These are phyloP conservation scores for Drosophila seguyi DNA, from an alignment of 1,140 invertebrate species.

Conservation along the genomic window DNA sequence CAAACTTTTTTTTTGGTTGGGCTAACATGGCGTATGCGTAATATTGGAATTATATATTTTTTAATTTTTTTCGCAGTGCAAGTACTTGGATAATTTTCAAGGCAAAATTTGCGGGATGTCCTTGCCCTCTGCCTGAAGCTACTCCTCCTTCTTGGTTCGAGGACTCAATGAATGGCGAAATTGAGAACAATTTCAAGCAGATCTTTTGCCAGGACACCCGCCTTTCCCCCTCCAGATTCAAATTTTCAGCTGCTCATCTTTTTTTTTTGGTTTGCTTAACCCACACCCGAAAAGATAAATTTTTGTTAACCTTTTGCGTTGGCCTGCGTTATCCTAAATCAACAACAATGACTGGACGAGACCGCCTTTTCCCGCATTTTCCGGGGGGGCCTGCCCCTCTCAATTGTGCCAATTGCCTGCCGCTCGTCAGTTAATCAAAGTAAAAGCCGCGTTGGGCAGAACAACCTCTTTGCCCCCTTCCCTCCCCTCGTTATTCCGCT, in stretches of 20 bases:
- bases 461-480: neutral
- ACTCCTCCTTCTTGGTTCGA: neutral
- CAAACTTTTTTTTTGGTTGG: neutral
- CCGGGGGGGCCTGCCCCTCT: slow-evolving; percentile 37
- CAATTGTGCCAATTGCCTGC: slow-evolving; percentile 81
- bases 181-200: slow-evolving; percentile 22
- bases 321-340: slow-evolving; percentile 77
- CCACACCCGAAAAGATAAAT: slow-evolving; percentile 64
- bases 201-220: slow-evolving; percentile 3
- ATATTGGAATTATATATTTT: neutral
- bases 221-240: slow-evolving; percentile 22
- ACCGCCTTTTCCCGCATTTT: slow-evolving; percentile 15
- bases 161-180: slow-evolving; percentile 43
- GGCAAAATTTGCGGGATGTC: neutral
- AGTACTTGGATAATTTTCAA: slow-evolving; percentile 8
- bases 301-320: slow-evolving; percentile 79
- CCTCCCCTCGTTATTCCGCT: neutral
- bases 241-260: slow-evolving; percentile 73
- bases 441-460: slow-evolving; percentile 59
- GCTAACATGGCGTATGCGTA: slow-evolving; percentile 9
- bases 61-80: slow-evolving; percentile 7
- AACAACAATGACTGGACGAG: slow-evolving; percentile 71
- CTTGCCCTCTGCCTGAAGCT: neutral
- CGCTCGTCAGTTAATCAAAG: slow-evolving; percentile 81
- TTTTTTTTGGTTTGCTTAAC: slow-evolving; percentile 24